Conservation (phyloP, 2,113 vertebrate species). For the Phaethornis superciliosus region DNA sequence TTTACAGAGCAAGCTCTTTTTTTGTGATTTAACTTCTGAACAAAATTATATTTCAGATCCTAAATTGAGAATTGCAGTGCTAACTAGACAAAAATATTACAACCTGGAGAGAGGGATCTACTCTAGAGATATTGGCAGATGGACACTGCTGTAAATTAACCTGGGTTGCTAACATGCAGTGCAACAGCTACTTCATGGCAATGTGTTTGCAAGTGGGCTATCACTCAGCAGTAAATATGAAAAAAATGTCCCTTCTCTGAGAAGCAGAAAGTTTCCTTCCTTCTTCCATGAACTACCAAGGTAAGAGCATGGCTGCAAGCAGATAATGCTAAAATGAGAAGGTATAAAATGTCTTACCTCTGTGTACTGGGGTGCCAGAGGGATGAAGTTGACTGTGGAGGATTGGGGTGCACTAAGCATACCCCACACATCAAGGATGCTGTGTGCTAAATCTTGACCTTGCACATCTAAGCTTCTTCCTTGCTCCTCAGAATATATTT, state of each 20-base stretch:
- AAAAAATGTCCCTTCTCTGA: neutral
- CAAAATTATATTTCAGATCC: neutral
- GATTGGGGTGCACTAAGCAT: neutral
- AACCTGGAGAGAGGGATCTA: neutral
- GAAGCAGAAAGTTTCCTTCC: neutral
- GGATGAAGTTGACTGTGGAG: neutral
- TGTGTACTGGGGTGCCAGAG: accelerated
- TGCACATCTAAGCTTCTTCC: neutral
- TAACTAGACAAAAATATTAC: slow-evolving; percentile 30
- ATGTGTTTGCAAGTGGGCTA: slow-evolving; percentile 27
- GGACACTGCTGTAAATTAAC: slow-evolving; percentile 32
- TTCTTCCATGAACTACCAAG: neutral
- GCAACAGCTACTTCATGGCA: slow-evolving; percentile 30
- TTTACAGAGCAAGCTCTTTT: neutral
- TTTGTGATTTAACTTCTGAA: neutral
- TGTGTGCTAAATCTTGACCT: neutral
- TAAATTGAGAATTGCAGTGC: neutral
- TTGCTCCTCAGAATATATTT: neutral
- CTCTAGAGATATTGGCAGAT: slow-evolving; percentile 12
- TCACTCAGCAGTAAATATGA: neutral
- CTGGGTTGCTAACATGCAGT: neutral
- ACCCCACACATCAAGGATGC: accelerated
- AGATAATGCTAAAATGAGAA: neutral
- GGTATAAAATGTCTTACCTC: neutral
- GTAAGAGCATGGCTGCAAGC: neutral